Base-by-base conservation (phyloP, 2,797 vertebrate genomes). In the Chloroceryle amazona region DNA sequence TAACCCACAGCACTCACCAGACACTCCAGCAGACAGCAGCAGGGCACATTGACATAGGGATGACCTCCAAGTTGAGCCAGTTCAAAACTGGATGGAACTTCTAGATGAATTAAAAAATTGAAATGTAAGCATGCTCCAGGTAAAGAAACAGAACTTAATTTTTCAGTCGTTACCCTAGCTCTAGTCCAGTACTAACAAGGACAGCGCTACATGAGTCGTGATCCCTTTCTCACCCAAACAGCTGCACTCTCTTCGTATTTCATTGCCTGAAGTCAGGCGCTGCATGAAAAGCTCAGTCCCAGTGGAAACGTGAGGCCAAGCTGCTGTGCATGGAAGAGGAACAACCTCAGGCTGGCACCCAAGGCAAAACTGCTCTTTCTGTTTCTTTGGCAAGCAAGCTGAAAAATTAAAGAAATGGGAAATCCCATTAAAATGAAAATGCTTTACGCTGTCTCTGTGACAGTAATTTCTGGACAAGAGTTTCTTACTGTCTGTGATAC, bases 381-480 rank as follows among this genome's bases (percentile, higher is more conserved):
- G 10, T 39, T 72, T 70, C 26, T 88, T 83, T 35, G 11, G 47
- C 6, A 1, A 46, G 18, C 44, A 9, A 83, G 23, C 13, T 76
- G 63, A 73, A 81, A 89, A 89, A 71, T 10, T 26, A 15, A 86
- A 82, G 52, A 63, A 80, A 72, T 46, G 9, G 67, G 41, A 91
- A 91, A 83, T 83, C 46, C 67, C n/a, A 42, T 65, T 82, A 68
- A 81, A 88, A 91, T n/a, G n/a, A 72, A 84, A 79, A 89, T 21
- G 4, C 17, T 72, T 67, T 55, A 29, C 26, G 29, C 25, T 83
- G 16, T 23, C 26, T 81, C n/a, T 15, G 26, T 68, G 52, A 42
- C 18, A n/a, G 20, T 46, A 60, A 63, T 60, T 80, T 81, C 74
- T 74, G 21, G 66, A 37, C 21, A 85, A 68, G 47, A 70, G 47